These are phyloP conservation scores for Pachliopta kotzebuea DNA, from an alignment of 2,888 invertebrate species.

Conservation along the genomic window DNA sequence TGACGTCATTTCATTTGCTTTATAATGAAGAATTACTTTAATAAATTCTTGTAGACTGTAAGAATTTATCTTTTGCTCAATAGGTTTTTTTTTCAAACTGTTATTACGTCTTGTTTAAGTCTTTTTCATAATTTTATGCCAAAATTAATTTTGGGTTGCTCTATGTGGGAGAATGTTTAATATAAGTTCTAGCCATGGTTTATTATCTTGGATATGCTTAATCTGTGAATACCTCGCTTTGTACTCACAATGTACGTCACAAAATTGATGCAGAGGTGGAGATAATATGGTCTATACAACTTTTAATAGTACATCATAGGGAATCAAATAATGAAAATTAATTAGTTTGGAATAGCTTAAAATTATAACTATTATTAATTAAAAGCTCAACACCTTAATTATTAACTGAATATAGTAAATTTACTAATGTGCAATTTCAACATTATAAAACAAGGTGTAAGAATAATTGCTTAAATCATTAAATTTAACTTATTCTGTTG, in stretches of 20 bases:
- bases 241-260: too few relatives aligned
- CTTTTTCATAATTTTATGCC: slow-evolving; percentile 1
- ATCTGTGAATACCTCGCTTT: neutral
- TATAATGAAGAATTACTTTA: neutral
- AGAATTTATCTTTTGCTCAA: neutral
- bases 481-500: too few relatives aligned
- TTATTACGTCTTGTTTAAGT: neutral
- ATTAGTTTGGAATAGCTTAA: too few relatives aligned
- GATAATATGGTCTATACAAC: neutral
- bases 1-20: neutral
- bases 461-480: too few relatives aligned
- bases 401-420: too few relatives aligned
- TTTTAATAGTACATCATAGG: neutral
- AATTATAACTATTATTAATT: too few relatives aligned
- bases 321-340: too few relatives aligned
- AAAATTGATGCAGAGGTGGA: neutral
- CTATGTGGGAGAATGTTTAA: slow-evolving; percentile 24
- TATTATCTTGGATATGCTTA: slow-evolving; percentile 10
- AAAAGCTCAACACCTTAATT: too few relatives aligned
- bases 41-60: neutral
- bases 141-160: slow-evolving; percentile 1
- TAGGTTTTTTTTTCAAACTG: neutral
- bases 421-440: too few relatives aligned
- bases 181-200: slow-evolving; percentile 12
- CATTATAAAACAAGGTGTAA: too few relatives aligned